Base-by-base conservation (phyloP, 2,797 vertebrate genomes). In the Anguilla megastoma region DNA sequence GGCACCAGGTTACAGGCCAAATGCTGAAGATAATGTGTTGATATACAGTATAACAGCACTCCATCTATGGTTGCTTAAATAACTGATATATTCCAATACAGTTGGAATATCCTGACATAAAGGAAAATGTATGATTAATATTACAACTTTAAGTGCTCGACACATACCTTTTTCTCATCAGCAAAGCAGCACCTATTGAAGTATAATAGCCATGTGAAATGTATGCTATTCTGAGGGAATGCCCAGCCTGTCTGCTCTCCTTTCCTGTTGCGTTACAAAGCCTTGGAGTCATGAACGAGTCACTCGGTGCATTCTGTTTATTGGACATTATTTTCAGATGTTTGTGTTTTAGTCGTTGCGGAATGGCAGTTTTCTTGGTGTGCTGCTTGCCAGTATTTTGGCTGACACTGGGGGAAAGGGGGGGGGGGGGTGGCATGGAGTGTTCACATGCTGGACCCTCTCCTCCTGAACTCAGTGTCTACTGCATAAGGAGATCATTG, bases 401-500 rank as follows among this genome's bases (percentile, higher is more conserved):
- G 69, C 27, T 30, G 27, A 9, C 69, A 12, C 33, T 21, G 33
- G 74, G 74, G 16, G 3, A 12, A 52, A 12, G 41, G 7, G 8
- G 27, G 69, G 69, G 69, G 30, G 69, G 21, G 58, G 58, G 63
- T 9, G n/a, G n/a, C 9, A 71, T 33, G 9, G 7, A 8, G 27
- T 33, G 27, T 33, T 71, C 27, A 71, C 27, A 27, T 71, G 9
- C 1, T 27, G 30, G 27, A 27, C 36, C 33, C 74, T 41, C 2
- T 41, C 74, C 36, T 33, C 74, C 74, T 10, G 33, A 1, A n/a
- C 74, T 76, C 36, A 41, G 30, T n/a, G 33, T 33, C 74, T 41
- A 16, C 74, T 16, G 33, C 36, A 76, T 76, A 76, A 76, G 74
- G 74, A 76, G 74, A 41, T 41, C 74, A 36, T 76, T 76, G 74